Conservation (phyloP, 1,140 invertebrate species). For the Drosophila melanogaster region DNA sequence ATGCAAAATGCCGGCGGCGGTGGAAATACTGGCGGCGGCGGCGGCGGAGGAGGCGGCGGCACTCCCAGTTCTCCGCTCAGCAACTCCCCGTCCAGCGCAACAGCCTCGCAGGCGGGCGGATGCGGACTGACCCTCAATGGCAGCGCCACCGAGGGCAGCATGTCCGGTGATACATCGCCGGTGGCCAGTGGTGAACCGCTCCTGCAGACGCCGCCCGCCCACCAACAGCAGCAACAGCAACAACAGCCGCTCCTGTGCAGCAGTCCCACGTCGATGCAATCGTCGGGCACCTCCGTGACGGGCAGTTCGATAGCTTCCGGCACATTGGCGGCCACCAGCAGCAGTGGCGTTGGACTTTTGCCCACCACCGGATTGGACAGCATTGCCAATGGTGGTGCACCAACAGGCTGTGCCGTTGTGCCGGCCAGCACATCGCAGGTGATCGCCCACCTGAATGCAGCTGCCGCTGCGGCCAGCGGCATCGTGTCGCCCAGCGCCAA, state of each 20-base stretch:
- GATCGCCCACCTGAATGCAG: slow-evolving; percentile 78
- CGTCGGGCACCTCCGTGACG: slow-evolving; percentile 71
- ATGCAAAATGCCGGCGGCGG: slow-evolving; percentile 42
- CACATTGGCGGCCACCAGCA: slow-evolving; percentile 68
- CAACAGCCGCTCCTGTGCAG: slow-evolving; percentile 47
- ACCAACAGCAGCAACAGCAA: slow-evolving; percentile 53
- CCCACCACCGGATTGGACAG: slow-evolving; percentile 63
- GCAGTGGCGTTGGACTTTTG: slow-evolving; percentile 61
- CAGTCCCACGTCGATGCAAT: slow-evolving; percentile 52
- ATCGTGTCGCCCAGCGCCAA: slow-evolving; percentile 46
- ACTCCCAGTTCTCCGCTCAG: slow-evolving; percentile 64
- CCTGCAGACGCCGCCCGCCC: slow-evolving; percentile 67
- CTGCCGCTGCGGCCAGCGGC: slow-evolving; percentile 15
- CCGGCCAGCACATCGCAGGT: slow-evolving; percentile 77
- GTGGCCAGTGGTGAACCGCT: slow-evolving; percentile 69
- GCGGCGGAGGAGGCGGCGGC: slow-evolving; percentile 48
- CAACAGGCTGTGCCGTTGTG: slow-evolving; percentile 33
- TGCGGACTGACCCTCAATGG: slow-evolving; percentile 78
- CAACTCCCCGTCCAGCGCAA: slow-evolving; percentile 75
- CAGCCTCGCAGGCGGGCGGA: slow-evolving; percentile 63
- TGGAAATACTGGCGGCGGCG: slow-evolving; percentile 50
- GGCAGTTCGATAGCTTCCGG: slow-evolving; percentile 74
- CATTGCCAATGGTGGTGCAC: slow-evolving; percentile 50
- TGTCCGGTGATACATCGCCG: slow-evolving; percentile 71
- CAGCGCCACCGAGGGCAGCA: slow-evolving; percentile 69